Evolutionary conservation across 2,113 vertebrate species (phyloP), one percentile per base, ranked within the genome.

Genomic region (Jaculus jaculus): DNA sequence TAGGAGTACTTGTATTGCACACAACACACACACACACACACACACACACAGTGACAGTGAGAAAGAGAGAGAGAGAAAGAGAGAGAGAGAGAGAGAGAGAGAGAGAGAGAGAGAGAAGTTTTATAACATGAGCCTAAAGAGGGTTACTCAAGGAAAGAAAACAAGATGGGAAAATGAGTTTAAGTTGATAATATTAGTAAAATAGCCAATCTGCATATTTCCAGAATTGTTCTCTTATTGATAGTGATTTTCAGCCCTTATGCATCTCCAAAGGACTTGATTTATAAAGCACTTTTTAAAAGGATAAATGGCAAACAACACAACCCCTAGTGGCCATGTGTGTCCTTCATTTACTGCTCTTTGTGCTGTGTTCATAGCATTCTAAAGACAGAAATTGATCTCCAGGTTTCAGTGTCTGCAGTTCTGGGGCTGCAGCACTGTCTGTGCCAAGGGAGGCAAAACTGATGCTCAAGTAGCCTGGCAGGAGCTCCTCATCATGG

Each of bases 231-330:
- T 73, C 66, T 92, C 92, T 81, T 86, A 68, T 11, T 75, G 32
- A 60, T 63, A 68, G 28, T 80, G 7, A 20, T 28, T 73, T 79
- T 66, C 74, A 66, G 79, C 28, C 32, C 10, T 80, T 18, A 2
- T 32, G 32, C 28, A 37, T 58, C 30, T 83, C 18, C 72, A 80
- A 89, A 84, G 60, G 60, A 92, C 32, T 54, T 8, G 13, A 74
- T 87, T 94, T 32, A 65, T 63, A 26, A 72, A 91, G 34, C 18
- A 80, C 39, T 30, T 61, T 86, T 47, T 94, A 63, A 30, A 84
- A 85, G 16, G 32, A 2, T 20, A 42, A 54, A 86, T 58, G 37
- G 10, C 47, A 92, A 71, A 61, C 1, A 65, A 90, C 2, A 75
- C 24, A 80, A 47, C 1, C 66, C 66, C 39, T 34, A 26, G 34